A percentile compares a stretch with the other conserved stretches of the same genome.
phyloP scores from a whole-genome alignment of 2,888 invertebrate species.

The Campoplex nolae region DNA sequence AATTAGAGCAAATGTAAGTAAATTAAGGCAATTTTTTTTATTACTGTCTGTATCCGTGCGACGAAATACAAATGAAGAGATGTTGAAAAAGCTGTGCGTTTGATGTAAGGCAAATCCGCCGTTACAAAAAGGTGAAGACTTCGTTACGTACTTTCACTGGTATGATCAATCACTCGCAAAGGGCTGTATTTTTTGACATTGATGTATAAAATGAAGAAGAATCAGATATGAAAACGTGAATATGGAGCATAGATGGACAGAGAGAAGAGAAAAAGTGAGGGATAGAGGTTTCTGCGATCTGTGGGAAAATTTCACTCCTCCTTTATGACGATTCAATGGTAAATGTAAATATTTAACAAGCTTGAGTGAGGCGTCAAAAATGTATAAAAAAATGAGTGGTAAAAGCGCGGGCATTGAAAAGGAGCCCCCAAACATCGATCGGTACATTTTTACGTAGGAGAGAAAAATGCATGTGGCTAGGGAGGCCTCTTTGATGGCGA shows the following conservation, averaged over 20 bases:
- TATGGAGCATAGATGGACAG: neutral
- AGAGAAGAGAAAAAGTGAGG: neutral
- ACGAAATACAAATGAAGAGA: neutral
- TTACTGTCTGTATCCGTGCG: neutral
- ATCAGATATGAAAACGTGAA: neutral
- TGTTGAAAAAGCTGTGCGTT: neutral
- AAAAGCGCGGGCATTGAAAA: slow-evolving; percentile 29
- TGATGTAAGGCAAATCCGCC: neutral
- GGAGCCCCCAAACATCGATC: slow-evolving; percentile 34
- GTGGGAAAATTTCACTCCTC: slow-evolving; percentile 6
- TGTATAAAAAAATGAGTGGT: slow-evolving; percentile 14
- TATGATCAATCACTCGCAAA: neutral
- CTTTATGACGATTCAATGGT: slow-evolving; percentile 29
- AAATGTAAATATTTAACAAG: slow-evolving; percentile 54
- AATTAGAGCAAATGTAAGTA: slow-evolving; percentile 20
- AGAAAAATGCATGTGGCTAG: slow-evolving; percentile 42
- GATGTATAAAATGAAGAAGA: neutral
- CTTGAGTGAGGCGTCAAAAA: slow-evolving; percentile 31
- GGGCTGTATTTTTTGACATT: neutral
- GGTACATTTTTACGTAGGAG: slow-evolving; percentile 23
- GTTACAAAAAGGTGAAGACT: neutral
- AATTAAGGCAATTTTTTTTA: neutral
- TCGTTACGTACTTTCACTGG: neutral
- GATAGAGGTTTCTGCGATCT: neutral
- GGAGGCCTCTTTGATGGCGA: slow-evolving; percentile 35